Evolutionary conservation across 2,888 invertebrate species (phyloP).

Genomic region (Apamea monoglypha): DNA sequence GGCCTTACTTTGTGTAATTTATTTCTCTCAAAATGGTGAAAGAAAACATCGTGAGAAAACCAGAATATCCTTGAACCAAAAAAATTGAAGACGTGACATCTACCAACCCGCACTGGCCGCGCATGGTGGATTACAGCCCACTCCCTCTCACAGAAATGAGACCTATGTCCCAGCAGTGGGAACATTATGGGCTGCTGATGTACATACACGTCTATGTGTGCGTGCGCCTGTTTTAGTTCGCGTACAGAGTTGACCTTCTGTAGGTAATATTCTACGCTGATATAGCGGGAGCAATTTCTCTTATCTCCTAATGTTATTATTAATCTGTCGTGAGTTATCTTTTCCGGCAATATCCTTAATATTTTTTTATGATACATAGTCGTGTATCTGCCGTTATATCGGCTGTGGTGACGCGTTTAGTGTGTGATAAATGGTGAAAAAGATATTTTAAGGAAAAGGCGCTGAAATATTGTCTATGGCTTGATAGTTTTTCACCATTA

Average conservation of each 20-base stretch:
- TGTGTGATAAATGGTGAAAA: constrained; percentile 9
- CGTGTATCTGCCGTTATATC: constrained; percentile 3
- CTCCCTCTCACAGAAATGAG: too few species aligned
- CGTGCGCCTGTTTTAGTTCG: background rate
- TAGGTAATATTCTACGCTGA: too few species aligned
- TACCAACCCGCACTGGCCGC: too few species aligned
- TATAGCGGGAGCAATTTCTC: constrained; percentile 34
- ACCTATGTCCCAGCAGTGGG: too few species aligned
- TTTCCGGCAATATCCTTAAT: constrained; percentile 39
- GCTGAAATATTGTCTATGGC: background rate
- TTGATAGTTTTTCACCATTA: background rate
- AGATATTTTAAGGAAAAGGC: background rate
- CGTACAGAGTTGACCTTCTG: background rate
- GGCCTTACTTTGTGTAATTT: too few species aligned
- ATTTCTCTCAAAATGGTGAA: too few species aligned
- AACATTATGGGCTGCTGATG: too few species aligned
- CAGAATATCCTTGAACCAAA: too few species aligned
- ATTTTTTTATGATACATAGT: constrained; percentile 29
- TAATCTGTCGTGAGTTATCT: constrained; percentile 38
- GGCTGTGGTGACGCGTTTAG: background rate
- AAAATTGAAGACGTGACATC: too few species aligned
- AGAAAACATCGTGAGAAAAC: too few species aligned
- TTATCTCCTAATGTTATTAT: constrained; percentile 53
- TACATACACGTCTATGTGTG: background rate
- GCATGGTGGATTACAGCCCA: too few species aligned